Evolutionary conservation across 2,888 invertebrate genomes (phyloP), one percentile per base, ranked within the genome.

Genomic region (Drosophila niveifrons): DNA sequence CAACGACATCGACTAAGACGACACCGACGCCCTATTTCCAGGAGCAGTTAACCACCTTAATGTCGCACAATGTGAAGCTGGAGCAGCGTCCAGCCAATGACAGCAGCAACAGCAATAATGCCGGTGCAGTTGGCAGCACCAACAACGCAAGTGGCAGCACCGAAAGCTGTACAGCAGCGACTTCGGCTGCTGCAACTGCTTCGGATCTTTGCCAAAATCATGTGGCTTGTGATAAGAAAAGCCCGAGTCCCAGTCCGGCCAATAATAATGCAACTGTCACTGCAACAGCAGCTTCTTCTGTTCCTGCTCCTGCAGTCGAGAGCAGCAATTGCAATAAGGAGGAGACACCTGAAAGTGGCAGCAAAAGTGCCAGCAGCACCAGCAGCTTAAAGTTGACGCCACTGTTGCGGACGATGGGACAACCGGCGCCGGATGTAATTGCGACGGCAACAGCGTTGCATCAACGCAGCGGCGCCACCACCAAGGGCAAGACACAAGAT

Each of bases 1-100:
- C 91, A 36, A 91, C 91, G 6, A 91, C 91, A 70, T 90, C 89
- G 48, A 91, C 91, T 28, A 91, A 88, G 58, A 91, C 91, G 10
- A 91, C 91, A 59, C 91, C 91, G 68, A 91, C 91, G 66, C 78
- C 83, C 66, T 78, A 78, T 23, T 73, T 76, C 10, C 74, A 86
- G 76, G 87, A 88, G 66, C 79, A 78, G 57, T 50, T 69, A 58
- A 70, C 55, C 58, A 82, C 72, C 50, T 78, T 82, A 70, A 82
- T 82, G 86, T 75, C 88, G 64, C 86, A 88, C 75, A 75, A 65
- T 50, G 78, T 72, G 8, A 68, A 74, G 64, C 66, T 67, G 50
- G 63, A 77, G 11, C 77, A 80, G 64, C 66, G 51, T 52, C 65
- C 62, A 15, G 18, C 46, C 34, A 66, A 28, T 47, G 59, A 50